Evolutionary conservation across 2,888 invertebrate genomes (phyloP).

Genomic region (Thalpophila matura): DNA sequence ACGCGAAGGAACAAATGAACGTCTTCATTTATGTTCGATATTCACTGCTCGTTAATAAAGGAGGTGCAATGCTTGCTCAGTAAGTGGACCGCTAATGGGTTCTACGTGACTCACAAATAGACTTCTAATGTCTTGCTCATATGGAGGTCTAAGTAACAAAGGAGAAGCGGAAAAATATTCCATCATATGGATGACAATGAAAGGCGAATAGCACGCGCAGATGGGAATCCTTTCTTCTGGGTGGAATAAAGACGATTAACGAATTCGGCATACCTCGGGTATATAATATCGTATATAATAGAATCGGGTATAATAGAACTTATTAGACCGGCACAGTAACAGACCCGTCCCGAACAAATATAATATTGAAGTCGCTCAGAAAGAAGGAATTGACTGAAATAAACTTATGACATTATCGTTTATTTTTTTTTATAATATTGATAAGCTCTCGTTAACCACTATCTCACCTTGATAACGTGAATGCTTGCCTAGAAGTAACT

Average conservation of each 20-base stretch:
- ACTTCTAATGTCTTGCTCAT: slow-evolving; percentile 13
- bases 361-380: neutral
- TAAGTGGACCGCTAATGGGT: slow-evolving; percentile 55
- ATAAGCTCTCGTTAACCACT: too few species aligned
- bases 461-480: too few species aligned
- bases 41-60: slow-evolving; percentile 49
- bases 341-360: slow-evolving; percentile 1
- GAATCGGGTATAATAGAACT: neutral
- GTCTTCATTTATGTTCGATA: slow-evolving; percentile 46
- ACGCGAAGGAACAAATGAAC: slow-evolving; percentile 59
- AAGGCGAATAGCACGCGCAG: slow-evolving; percentile 4
- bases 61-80: slow-evolving; percentile 48
- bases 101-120: slow-evolving; percentile 31
- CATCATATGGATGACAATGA: slow-evolving; percentile 4
- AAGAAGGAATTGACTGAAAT: too few species aligned
- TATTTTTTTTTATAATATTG: too few species aligned
- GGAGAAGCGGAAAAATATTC: slow-evolving; percentile 6
- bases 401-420: too few species aligned
- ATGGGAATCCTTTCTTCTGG: neutral
- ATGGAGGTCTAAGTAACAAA: slow-evolving; percentile 4
- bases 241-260: neutral
- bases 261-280: neutral
- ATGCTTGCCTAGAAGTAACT: too few species aligned
- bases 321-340: neutral
- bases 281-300: too few species aligned